Evolutionary conservation across 2,797 vertebrate genomes (phyloP), one percentile per base, ranked within the genome.

Genomic region (Phoxinus dragarum): DNA sequence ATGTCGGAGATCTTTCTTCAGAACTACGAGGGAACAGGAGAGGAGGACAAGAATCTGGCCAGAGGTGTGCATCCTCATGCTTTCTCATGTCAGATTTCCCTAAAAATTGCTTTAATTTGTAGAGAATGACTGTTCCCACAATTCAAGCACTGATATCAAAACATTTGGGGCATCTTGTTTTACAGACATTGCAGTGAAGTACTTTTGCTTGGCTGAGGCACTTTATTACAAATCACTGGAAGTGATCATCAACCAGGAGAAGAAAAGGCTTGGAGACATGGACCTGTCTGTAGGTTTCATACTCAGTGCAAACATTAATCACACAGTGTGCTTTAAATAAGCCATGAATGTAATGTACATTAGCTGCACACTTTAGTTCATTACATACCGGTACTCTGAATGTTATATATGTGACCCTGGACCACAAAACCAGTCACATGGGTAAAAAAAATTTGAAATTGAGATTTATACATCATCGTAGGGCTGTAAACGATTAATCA

Each of bases 211-310:
- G 90, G 96, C 97, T 2, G 97, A 99, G 91, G 95, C 95, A 59
- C 95, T 99, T 1, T 99, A 99, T 93, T 98, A 97, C 93, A 96
- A 97, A 92, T 97, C 97, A 42, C 89, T 99, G 90, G 98, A 99
- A 92, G 94, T 96, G 47, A 91, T 99, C 90, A 92, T 98, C 69
- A 96, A 97, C 86, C 94, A 97, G 80, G 98, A 99, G 91, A 97
- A 95, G 93, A 97, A 91, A 93, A 95, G 97, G 19, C 93, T 99
- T 85, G 97, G 97, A 88, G 96, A 97, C 2, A 89, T 90, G 0
- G 98, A 98, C 88, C 94, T 99, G 88, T 97, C 98, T 78, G 98
- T 99, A 94, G 97, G 97, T 94, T 89, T 73, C 21, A 74, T 49
- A 40, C 80, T 56, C 52, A 59, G 34, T 52, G 7, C 6, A 47